Conservation (phyloP, 2,888 invertebrate genomes). For the Griposia aprilina region DNA sequence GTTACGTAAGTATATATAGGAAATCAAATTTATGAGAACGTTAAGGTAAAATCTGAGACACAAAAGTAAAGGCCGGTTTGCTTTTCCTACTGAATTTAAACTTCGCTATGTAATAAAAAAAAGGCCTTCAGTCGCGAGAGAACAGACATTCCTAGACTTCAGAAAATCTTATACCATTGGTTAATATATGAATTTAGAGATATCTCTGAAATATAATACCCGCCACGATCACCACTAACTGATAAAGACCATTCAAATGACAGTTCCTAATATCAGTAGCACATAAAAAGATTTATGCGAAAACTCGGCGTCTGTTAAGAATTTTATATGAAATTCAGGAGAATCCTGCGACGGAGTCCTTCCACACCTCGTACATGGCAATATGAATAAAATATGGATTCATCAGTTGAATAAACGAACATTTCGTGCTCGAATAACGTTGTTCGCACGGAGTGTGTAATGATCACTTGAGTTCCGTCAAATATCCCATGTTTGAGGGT, state of each 20-base stretch:
- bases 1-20: neutral
- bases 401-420: slow-evolving; percentile 86
- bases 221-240: slow-evolving; percentile 34
- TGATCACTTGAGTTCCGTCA: slow-evolving; percentile 74
- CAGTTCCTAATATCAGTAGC: slow-evolving; percentile 61
- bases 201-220: neutral
- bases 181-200: neutral
- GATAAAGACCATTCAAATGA: slow-evolving; percentile 51
- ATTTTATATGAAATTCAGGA: slow-evolving; percentile 73
- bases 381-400: slow-evolving; percentile 88
- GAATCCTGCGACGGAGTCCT: slow-evolving; percentile 69
- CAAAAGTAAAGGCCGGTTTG: too few species aligned
- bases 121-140: too few species aligned
- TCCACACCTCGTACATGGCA: slow-evolving; percentile 77
- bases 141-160: neutral
- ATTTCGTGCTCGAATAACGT: slow-evolving; percentile 78
- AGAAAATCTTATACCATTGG: neutral
- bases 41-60: neutral
- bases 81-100: neutral
- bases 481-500: slow-evolving; percentile 63
- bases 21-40: neutral
- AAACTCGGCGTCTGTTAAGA: slow-evolving; percentile 69
- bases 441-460: slow-evolving; percentile 75
- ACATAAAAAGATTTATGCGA: slow-evolving; percentile 70
- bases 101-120: neutral